Evolutionary conservation across 2,888 invertebrate genomes (phyloP), one percentile per base, ranked within the genome.

Genomic region (Eucriotettix oculatus): DNA sequence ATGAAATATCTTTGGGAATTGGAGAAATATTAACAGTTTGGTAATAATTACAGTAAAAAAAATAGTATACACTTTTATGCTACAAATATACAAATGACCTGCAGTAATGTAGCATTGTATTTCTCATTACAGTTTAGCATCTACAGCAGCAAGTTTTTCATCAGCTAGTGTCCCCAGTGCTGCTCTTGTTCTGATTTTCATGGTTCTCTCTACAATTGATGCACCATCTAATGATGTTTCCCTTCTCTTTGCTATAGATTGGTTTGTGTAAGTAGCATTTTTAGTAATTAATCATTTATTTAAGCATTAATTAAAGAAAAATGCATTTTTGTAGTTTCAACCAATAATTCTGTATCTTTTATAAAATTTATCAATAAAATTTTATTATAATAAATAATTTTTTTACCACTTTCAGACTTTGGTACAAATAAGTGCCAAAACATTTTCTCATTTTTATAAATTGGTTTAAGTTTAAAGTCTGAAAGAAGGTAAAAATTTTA

Each of bases 81-180:
- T 52, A n/a, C 16, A 29, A 29, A 29, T 29, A 29, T 29, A 29
- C 29, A 29, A 29, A 29, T 29, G 7, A 29, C 2, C 29, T 5
- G 29, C 29, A 29, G 3, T 29, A 7, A 7, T 29, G 7, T 29
- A 29, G 7, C 29, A 16, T 16, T 48, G 9, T 48, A 16, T 52
- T 48, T 57, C 54, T 43, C 42, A 71, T 74, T 55, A 10, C 72
- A 88, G 89, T 64, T 72, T 92, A 58, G 88, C 89, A 10, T 86
- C 90, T 3, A 90, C 90, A 1, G 88, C 87, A 0, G 90, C 89
- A 0, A 90, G 90, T n/a, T 85, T 91, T 68, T 92, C 92, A 0
- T 88, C 90, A 57, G 89, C 90, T 1, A 88, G 89, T 54, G 88
- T 91, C 5, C 92, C 92, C 0, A 89, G 89, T 66, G 91, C 91